A percentile compares a stretch with the other conserved stretches of the same genome.
These are phyloP conservation scores for Salvelinus namaycush DNA, from an alignment of 2,113 vertebrate genomes.

Conservation along the genomic window DNA sequence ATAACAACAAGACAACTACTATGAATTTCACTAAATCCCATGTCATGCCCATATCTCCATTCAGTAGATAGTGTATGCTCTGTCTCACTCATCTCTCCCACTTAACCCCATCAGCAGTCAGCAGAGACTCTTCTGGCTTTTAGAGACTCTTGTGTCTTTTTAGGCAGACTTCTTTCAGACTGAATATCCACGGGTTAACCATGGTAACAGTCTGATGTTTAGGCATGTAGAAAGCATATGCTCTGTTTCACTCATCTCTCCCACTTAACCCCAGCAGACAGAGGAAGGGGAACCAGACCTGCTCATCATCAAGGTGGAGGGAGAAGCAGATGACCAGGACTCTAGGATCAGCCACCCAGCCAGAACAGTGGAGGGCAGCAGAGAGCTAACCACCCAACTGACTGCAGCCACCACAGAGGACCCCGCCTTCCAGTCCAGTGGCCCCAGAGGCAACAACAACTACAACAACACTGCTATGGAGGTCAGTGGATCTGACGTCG, in stretches of 20 bases:
- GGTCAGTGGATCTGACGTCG: slow-evolving; percentile 63
- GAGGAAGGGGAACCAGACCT: slow-evolving; percentile 37
- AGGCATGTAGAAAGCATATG: too few species aligned
- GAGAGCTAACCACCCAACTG: background rate
- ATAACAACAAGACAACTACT: too few species aligned
- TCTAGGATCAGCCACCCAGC: slow-evolving; percentile 3
- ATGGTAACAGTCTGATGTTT: too few species aligned
- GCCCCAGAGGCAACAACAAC: background rate
- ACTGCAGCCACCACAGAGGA: background rate
- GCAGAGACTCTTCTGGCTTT: too few species aligned
- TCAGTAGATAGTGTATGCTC: too few species aligned
- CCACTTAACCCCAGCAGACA: background rate
- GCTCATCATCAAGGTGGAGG: slow-evolving; percentile 58
- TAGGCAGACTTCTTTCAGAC: too few species aligned
- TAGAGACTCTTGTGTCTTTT: too few species aligned
- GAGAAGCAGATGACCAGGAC: slow-evolving; percentile 11
- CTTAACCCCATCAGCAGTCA: too few species aligned
- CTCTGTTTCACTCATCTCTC: background rate
- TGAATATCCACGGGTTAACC: too few species aligned
- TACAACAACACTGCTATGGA: slow-evolving; percentile 24
- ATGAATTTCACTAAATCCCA: too few species aligned
- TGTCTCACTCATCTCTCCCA: background rate
- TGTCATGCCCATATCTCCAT: too few species aligned
- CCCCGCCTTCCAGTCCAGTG: too few species aligned
- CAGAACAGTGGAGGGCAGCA: background rate